Percentiles rank a stretch among this genome's conserved stretches.
These are phyloP conservation scores for Xiphorhynchus erythropygius DNA, from an alignment of 2,797 vertebrate genomes.

Conservation along the genomic window DNA sequence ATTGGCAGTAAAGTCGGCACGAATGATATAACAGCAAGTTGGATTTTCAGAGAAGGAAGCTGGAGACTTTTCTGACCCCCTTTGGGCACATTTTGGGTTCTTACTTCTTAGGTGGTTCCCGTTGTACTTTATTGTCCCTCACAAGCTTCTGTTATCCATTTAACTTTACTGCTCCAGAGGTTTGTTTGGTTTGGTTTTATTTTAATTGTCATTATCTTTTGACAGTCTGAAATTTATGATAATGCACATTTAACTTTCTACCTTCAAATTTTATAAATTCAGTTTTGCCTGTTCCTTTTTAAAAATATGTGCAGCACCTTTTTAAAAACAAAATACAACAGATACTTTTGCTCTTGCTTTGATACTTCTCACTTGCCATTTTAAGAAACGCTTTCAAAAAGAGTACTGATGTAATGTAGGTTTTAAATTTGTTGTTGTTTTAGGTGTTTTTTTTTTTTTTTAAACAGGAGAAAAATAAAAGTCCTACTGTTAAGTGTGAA, in stretches of 20 bases:
- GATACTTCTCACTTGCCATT: background rate
- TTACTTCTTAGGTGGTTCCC: background rate
- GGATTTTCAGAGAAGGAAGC: background rate
- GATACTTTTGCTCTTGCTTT: background rate
- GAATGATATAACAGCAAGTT: background rate
- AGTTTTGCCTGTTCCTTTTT: background rate
- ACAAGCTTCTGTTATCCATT: background rate
- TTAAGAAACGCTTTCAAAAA: background rate
- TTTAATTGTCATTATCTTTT: background rate
- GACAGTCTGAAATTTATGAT: conserved; percentile 25
- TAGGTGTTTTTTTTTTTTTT: background rate
- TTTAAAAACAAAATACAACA: background rate
- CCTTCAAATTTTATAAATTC: background rate
- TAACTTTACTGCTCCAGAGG: background rate
- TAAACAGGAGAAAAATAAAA: background rate
- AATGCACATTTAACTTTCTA: conserved; percentile 1
- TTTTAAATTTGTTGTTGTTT: background rate
- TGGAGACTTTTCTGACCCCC: background rate
- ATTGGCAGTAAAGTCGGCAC: background rate
- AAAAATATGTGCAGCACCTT: background rate
- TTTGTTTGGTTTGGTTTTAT: background rate
- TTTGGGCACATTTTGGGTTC: background rate
- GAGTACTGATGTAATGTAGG: background rate
- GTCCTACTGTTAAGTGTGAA: background rate
- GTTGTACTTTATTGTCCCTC: background rate